Evolutionary conservation across 1,140 invertebrate species (phyloP).

Genomic region (Chlorops oryzae): DNA sequence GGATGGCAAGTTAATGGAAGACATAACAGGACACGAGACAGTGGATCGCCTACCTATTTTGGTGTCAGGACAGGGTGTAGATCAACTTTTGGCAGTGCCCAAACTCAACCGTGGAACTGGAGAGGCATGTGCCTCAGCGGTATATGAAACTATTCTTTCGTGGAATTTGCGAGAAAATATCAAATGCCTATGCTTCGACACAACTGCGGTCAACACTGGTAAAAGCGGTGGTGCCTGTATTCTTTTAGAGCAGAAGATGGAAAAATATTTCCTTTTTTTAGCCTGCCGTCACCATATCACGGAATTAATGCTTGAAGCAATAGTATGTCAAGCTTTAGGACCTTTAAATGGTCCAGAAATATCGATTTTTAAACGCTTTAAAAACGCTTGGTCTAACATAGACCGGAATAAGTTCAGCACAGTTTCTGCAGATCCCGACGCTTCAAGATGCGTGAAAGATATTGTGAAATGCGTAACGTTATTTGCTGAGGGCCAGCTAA

Average conservation of each 20-base stretch:
- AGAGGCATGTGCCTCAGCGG: constrained; percentile 14
- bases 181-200: constrained; percentile 28
- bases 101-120: constrained; percentile 22
- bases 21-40: constrained; percentile 14
- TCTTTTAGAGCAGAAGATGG: neutral
- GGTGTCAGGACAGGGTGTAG: constrained; percentile 13
- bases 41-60: constrained; percentile 27
- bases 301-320: neutral
- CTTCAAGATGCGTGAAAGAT: too few relatives aligned
- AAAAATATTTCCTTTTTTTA: too few relatives aligned
- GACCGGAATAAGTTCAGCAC: too few relatives aligned
- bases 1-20: constrained; percentile 26
- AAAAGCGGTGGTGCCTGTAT: neutral
- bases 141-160: constrained; percentile 17
- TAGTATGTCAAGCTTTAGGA: neutral
- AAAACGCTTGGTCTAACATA: too few relatives aligned
- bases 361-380: constrained; percentile 1
- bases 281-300: constrained; percentile 1
- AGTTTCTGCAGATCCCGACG: too few relatives aligned
- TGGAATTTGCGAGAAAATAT: constrained; percentile 20
- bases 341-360: neutral
- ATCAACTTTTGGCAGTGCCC: constrained; percentile 25
- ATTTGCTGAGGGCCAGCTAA: too few relatives aligned
- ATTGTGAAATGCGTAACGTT: too few relatives aligned
- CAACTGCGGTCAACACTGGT: constrained; percentile 27